Evolutionary conservation across 92 coral and sea anemone species (phyloP), one percentile per base, ranked within the genome.

Genomic region (Bergia puertoricense): DNA sequence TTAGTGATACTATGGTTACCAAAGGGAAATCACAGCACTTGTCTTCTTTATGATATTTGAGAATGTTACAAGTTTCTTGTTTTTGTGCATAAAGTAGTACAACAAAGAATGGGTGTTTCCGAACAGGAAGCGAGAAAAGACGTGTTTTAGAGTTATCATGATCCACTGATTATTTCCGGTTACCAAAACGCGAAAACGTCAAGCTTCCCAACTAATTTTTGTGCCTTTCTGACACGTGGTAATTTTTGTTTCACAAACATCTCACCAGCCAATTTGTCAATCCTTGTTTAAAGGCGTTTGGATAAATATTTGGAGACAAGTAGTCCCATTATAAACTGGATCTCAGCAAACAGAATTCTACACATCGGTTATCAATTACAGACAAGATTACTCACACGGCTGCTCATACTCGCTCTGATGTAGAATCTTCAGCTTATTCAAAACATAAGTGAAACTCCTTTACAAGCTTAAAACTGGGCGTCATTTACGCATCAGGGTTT

Each of bases 231-330:
- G 87, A 84, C 65, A 84, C 38, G 72, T 45, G 87, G 43, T 48
- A 37, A 39, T 48, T 22, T 84, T 72, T 71, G 59, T 82, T 71
- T 16, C 72, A 80, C 41, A 72, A 84, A 48, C 51, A 48, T 71
- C 78, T 84, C 87, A 84, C 78, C 77, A 84, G 8, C 79, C 68
- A 84, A 84, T 84, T 84, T 84, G 87, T 84, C 79, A 84, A 71
- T 72, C 73, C 43, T 72, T 84, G 77, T 68, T 44, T 22, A 82
- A 54, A 72, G 87, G 79, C 79, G 79, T 46, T 69, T 74, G 77
- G 57, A 74, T 71, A 84, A 84, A 84, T 72, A 84, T 69, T 84
- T 84, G 43, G 87, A 84, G 79, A 84, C 87, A 84, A 84, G 45
- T 69, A 15, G 77, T 40, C 65, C 75, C 68, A 69, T 69, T 84